A percentile compares a stretch with the other conserved stretches of the same genome.
Conservation (phyloP, 2,888 invertebrate genomes). For the Lissonota sp. region DNA sequence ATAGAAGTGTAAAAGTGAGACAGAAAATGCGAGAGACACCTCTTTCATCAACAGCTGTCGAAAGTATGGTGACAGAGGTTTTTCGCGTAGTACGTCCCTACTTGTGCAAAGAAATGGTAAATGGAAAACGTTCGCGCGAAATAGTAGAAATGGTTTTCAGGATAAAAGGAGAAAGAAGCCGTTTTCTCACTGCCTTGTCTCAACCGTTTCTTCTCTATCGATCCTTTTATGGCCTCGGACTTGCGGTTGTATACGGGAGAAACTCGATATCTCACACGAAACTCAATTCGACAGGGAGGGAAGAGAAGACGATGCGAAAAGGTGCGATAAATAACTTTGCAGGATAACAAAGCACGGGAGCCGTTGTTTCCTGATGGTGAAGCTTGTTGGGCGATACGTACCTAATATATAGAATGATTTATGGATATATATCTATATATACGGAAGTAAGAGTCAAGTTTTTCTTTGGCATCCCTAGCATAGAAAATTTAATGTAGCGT, state of each 20-base stretch:
- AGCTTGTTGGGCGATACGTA: slow-evolving; percentile 36
- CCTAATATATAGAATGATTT: slow-evolving; percentile 15
- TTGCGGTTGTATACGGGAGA: slow-evolving; percentile 36
- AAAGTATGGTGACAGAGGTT: slow-evolving; percentile 37
- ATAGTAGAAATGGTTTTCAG: slow-evolving; percentile 38
- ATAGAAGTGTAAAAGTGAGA: slow-evolving; percentile 2
- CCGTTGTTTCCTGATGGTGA: slow-evolving; percentile 40
- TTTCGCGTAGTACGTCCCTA: slow-evolving; percentile 11
- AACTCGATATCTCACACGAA: slow-evolving; percentile 59
- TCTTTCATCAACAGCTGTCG: slow-evolving; percentile 57
- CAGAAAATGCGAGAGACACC: neutral
- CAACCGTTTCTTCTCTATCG: slow-evolving; percentile 51
- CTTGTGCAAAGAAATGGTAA: slow-evolving; percentile 21
- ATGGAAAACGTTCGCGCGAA: slow-evolving; percentile 35
- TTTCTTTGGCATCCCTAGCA: slow-evolving; percentile 34
- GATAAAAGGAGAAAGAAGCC: slow-evolving; percentile 10
- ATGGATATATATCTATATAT: slow-evolving; percentile 2
- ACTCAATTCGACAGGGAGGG: slow-evolving; percentile 58
- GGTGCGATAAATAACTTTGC: slow-evolving; percentile 60
- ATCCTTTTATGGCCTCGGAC: slow-evolving; percentile 43
- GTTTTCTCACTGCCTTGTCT: slow-evolving; percentile 40
- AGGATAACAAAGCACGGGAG: slow-evolving; percentile 24
- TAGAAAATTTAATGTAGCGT: slow-evolving; percentile 41
- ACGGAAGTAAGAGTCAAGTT: slow-evolving; percentile 22
- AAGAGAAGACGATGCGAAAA: slow-evolving; percentile 49